A percentile compares a stretch with the other conserved stretches of the same genome.
Conservation (phyloP, 2,797 vertebrate genomes). For the Pogonophryne albipinna region DNA sequence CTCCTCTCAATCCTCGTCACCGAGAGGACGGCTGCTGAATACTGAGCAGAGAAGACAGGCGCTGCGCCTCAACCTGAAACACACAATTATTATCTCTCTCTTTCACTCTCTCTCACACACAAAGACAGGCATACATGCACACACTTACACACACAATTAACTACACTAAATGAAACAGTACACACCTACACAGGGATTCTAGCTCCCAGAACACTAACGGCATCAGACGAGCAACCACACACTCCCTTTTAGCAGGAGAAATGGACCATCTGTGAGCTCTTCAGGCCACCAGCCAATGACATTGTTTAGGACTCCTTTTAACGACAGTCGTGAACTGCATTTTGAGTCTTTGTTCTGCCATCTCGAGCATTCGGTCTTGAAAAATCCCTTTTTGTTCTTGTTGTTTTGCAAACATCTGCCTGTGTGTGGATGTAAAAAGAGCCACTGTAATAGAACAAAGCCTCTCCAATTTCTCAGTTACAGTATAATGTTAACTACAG, state of each 20-base stretch:
- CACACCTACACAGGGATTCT: constrained; percentile 56
- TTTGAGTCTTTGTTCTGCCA: constrained; percentile 34
- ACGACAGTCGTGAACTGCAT: constrained; percentile 46
- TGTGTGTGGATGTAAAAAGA: constrained; percentile 21
- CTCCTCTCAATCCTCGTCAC: constrained; percentile 71
- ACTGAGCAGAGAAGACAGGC: constrained; percentile 73
- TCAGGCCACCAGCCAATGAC: constrained; percentile 63
- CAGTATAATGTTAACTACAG: neutral
- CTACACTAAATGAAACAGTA: constrained; percentile 32
- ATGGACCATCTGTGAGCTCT: constrained; percentile 71
- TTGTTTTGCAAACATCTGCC: constrained; percentile 45
- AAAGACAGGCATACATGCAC: constrained; percentile 22
- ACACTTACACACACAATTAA: constrained; percentile 47
- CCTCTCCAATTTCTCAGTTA: neutral
- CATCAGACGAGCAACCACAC: constrained; percentile 42
- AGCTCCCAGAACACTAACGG: constrained; percentile 39
- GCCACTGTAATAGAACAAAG: neutral
- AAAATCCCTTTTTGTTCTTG: constrained; percentile 31
- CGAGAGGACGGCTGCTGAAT: constrained; percentile 67
- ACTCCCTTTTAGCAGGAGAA: constrained; percentile 57
- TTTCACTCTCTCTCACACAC: neutral
- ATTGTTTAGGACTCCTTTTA: constrained; percentile 57
- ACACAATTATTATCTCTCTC: constrained; percentile 38
- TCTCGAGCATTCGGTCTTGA: constrained; percentile 29
- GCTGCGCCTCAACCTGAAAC: constrained; percentile 66